Conservation (phyloP, 64 coral and sea anemone species). For the Trachythela sp. region DNA sequence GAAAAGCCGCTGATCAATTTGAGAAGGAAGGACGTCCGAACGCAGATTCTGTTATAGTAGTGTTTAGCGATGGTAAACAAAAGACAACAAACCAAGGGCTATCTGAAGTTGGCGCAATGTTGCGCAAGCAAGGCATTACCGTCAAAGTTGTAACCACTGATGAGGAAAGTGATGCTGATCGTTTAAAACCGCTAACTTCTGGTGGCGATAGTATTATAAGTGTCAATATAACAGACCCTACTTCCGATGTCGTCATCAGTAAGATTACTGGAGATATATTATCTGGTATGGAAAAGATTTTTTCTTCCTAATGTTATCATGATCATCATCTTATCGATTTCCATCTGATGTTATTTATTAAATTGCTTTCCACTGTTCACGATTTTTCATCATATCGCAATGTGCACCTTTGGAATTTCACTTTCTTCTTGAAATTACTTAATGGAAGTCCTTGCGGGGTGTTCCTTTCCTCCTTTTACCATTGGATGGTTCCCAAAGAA, state of each 20-base stretch:
- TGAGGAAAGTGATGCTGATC: not conserved
- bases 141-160: not conserved
- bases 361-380: too few species aligned
- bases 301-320: too few species aligned
- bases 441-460: too few species aligned
- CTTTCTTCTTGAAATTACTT: too few species aligned
- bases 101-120: not conserved
- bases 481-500: not conserved
- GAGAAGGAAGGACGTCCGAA: not conserved
- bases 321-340: not conserved
- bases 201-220: not conserved
- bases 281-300: not conserved
- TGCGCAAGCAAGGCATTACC: not conserved
- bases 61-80: slow-evolving; percentile 9
- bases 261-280: not conserved
- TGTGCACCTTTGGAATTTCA: too few species aligned
- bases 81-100: not conserved
- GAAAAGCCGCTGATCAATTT: not conserved
- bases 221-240: not conserved
- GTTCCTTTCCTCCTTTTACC: not conserved
- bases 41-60: not conserved
- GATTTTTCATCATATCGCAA: too few species aligned
- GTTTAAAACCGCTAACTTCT: not conserved
- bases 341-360: too few species aligned
- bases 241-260: not conserved